A percentile compares a stretch with the other conserved stretches of the same genome.
phyloP scores from a whole-genome alignment of 2,797 vertebrate species.

The Melanotaenia boesemani region DNA sequence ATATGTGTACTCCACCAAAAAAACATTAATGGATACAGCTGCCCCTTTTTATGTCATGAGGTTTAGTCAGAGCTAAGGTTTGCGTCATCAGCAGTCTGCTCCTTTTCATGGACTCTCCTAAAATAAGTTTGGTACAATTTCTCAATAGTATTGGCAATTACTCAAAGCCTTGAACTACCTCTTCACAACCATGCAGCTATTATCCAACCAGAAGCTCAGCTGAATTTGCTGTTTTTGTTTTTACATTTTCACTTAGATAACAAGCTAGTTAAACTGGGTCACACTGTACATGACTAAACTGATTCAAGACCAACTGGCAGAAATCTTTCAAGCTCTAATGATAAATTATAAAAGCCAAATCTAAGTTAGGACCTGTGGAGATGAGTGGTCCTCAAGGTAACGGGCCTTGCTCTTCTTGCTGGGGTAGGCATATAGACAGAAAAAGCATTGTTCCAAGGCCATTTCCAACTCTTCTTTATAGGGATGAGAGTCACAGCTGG shows the following conservation, averaged over 20 bases:
- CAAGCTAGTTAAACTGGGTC: background rate
- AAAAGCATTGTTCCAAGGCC: slow-evolving; percentile 96
- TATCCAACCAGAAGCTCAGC: slow-evolving; percentile 18
- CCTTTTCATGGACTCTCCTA: slow-evolving; percentile 18
- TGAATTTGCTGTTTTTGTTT: slow-evolving; percentile 4
- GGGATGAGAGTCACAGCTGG: slow-evolving; percentile 87
- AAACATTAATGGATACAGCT: slow-evolving; percentile 37
- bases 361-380: slow-evolving; percentile 87
- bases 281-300: background rate
- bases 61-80: slow-evolving; percentile 1
- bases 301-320: background rate
- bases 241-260: slow-evolving; percentile 16
- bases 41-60: slow-evolving; percentile 7
- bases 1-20: slow-evolving; percentile 5
- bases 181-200: slow-evolving; percentile 34
- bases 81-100: slow-evolving; percentile 38
- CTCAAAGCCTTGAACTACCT: slow-evolving; percentile 34
- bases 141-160: slow-evolving; percentile 36
- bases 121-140: slow-evolving; percentile 21
- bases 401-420: slow-evolving; percentile 99
- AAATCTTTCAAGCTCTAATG: background rate
- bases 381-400: slow-evolving; percentile 96
- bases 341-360: slow-evolving; percentile 6
- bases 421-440: slow-evolving; percentile 94
- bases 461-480: slow-evolving; percentile 98